These are phyloP conservation scores for Sepiola atlantica DNA, from an alignment of 2,888 invertebrate genomes.

Conservation along the genomic window DNA sequence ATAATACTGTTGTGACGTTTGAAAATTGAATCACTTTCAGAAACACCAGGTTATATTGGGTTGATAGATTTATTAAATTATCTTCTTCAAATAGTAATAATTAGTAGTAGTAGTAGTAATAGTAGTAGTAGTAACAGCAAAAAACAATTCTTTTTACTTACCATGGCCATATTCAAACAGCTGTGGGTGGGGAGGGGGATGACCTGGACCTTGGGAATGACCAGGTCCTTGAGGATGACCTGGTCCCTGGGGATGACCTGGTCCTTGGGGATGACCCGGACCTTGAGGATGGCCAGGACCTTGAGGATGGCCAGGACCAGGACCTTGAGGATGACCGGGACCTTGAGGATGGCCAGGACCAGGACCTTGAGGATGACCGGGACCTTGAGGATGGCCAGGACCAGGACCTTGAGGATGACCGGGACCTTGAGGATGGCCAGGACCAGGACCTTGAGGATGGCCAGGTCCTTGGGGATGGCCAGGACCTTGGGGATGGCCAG, in stretches of 20 bases:
- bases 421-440: background rate
- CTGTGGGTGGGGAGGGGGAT: conserved; percentile 59
- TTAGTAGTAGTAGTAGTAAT: no score
- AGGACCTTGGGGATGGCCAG: conserved; percentile 57
- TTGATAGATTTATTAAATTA: no score
- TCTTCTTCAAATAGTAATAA: no score
- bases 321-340: background rate
- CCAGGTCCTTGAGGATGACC: conserved; percentile 42
- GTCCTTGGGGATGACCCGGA: conserved; percentile 41
- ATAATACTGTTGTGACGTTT: no score
- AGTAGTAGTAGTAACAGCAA: no score
- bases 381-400: conserved; percentile 51
- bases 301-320: background rate
- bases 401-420: conserved; percentile 42
- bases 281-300: background rate
- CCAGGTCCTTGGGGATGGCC: conserved; percentile 56
- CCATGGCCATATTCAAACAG: conserved; percentile 64
- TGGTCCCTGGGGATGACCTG: conserved; percentile 24
- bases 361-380: conserved; percentile 55
- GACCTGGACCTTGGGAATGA: conserved; percentile 57
- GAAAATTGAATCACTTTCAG: no score
- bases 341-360: no score
- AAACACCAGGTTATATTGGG: no score
- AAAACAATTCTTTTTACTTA: conserved; percentile 40
- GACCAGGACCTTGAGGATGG: conserved; percentile 49